A percentile compares a stretch with the other conserved stretches of the same genome.
Evolutionary conservation across 2,113 vertebrate genomes (phyloP).

Genomic region (Sphyrna mokarran): DNA sequence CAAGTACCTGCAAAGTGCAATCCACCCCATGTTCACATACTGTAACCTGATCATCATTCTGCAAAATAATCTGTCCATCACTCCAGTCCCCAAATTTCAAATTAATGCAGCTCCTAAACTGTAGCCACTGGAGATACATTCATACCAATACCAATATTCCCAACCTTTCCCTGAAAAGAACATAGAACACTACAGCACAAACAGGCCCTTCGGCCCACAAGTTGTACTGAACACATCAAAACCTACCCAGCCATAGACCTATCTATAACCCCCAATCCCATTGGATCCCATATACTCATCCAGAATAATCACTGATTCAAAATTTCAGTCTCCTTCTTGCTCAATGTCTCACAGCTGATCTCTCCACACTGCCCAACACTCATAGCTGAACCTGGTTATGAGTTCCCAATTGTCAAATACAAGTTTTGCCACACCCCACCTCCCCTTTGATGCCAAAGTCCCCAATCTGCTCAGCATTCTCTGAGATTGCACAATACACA

Average conservation of each 20-base stretch:
- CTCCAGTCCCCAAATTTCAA: background rate
- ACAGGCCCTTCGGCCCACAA: too few relatives aligned
- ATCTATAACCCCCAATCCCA: too few relatives aligned
- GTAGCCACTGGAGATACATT: background rate
- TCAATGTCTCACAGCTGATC: background rate
- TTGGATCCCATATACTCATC: too few relatives aligned
- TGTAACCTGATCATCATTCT: background rate
- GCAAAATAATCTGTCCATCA: background rate
- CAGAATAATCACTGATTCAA: background rate
- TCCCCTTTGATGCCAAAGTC: background rate
- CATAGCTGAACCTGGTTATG: background rate
- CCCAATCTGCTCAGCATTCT: background rate
- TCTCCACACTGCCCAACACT: background rate
- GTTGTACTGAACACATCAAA: too few relatives aligned
- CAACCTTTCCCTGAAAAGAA: background rate
- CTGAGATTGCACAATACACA: background rate
- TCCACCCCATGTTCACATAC: background rate
- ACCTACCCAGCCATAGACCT: too few relatives aligned
- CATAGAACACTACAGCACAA: too few relatives aligned
- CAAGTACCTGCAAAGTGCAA: background rate
- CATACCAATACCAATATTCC: background rate
- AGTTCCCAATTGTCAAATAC: background rate
- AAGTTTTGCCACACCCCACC: background rate
- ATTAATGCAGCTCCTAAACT: background rate
- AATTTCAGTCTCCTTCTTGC: background rate